Evolutionary conservation across 2,797 vertebrate genomes (phyloP).

Genomic region (Tokudaia tokunoshimensis): DNA sequence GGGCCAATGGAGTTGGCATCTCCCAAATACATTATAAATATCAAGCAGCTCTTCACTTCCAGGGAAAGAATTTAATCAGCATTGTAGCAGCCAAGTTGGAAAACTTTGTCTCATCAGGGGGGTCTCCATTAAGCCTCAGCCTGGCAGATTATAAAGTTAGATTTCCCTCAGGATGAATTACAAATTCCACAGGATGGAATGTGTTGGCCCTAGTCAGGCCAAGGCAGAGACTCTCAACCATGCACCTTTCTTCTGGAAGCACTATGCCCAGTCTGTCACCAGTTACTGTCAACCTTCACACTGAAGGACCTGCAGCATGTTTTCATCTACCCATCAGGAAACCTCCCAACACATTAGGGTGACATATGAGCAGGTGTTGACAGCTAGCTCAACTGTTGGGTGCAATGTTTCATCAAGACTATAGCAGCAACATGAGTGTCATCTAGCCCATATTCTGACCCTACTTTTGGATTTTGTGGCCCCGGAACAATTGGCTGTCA

Average conservation of each 20-base stretch:
- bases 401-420: neutral
- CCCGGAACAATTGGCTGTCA: neutral
- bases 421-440: too few relatives aligned
- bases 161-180: neutral
- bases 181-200: neutral
- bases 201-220: fast-evolving
- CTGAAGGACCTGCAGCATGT: neutral
- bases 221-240: neutral
- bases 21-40: neutral
- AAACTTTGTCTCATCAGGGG: neutral
- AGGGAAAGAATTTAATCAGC: neutral
- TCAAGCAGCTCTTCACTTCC: neutral
- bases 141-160: neutral
- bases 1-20: neutral
- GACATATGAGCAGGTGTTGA: too few relatives aligned
- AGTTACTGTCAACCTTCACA: neutral
- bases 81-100: neutral
- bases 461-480: neutral
- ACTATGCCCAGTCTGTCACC: too few relatives aligned
- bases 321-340: neutral
- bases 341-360: neutral
- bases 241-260: neutral
- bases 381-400: neutral
- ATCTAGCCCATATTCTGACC: neutral
- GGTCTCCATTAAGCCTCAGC: neutral